Base-by-base conservation (phyloP, 2,888 invertebrate species). In the Melieria omissa region DNA sequence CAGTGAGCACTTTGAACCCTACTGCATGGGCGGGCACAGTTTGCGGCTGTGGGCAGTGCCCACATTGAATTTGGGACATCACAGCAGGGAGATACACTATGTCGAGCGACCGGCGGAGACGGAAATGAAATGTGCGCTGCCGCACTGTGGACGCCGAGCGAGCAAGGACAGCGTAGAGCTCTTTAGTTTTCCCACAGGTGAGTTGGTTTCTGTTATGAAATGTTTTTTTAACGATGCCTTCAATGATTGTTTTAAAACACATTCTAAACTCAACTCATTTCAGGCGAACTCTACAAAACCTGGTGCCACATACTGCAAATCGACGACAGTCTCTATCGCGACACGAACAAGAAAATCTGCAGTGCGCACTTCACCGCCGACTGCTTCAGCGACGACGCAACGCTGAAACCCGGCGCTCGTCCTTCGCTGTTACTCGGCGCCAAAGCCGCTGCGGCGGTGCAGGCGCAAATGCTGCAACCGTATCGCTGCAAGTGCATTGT, bases 111-210 rank as follows among this genome's bases (percentile, higher is more conserved):
- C 74, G 6, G 74, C 74, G 7, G 74, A 74, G 63, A 57, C 61
- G 70, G 74, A 73, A 57, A 75, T 77, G 6, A 77, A 72, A 9
- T 82, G 81, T 64, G 81, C 77, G 63, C 74, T 82, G 54, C 68
- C 74, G 12, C 73, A 73, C 64, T 75, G 73, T 60, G 73, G 73
- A 4, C 69, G 75, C 29, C 65, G 66, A 45, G 45, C 54, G 45
- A 74, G 74, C 47, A 68, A 47, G 46, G 74, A 74, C 46, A 65
- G 68, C n/a, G 75, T 65, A 5, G 73, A 74, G 65, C 69, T 82
- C 60, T 79, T 77, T 63, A 77, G 75, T 61, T 82, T 82, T 77
- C 82, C 82, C 14, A 81, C 68, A 52, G 82, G 82, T 83, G 45
- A 67, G 65, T 55, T 5, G 41, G 4, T 29, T 29, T 29, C 2